Percentiles rank a stretch among this genome's conserved stretches.
Evolutionary conservation across 2,113 vertebrate species (phyloP).

Genomic region (Chauna torquata): DNA sequence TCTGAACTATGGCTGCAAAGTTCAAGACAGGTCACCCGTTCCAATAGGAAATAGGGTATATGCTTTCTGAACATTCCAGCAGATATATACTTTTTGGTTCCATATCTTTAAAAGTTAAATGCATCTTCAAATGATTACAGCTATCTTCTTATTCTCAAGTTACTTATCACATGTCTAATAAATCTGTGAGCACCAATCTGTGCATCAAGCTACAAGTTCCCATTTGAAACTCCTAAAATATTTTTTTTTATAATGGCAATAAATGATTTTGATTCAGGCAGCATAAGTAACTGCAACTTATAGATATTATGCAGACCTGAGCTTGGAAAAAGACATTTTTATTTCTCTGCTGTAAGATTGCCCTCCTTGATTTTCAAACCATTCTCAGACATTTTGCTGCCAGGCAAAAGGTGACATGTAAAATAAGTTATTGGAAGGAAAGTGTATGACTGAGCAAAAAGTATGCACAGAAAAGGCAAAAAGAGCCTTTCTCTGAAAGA

Average conservation of each 20-base stretch:
- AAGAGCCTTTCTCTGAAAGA: background rate
- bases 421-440: conserved; percentile 23
- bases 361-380: conserved; percentile 27
- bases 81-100: background rate
- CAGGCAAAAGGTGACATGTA: background rate
- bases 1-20: background rate
- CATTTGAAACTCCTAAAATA: conserved; percentile 1
- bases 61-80: background rate
- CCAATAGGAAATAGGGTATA: background rate
- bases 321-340: conserved; percentile 35
- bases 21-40: background rate
- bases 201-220: background rate
- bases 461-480: background rate
- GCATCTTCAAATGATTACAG: conserved; percentile 3
- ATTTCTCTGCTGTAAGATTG: conserved; percentile 14
- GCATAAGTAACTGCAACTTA: conserved; percentile 10
- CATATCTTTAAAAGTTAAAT: conserved; percentile 10
- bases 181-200: conserved; percentile 19
- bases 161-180: conserved; percentile 1
- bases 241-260: conserved; percentile 21
- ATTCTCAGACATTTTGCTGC: conserved; percentile 9
- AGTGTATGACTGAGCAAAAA: conserved; percentile 1
- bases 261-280: conserved; percentile 47
- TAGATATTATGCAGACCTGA: background rate
- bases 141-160: conserved; percentile 8